Evolutionary conservation across 2,888 invertebrate genomes (phyloP).

Genomic region (Polyploca ridens): DNA sequence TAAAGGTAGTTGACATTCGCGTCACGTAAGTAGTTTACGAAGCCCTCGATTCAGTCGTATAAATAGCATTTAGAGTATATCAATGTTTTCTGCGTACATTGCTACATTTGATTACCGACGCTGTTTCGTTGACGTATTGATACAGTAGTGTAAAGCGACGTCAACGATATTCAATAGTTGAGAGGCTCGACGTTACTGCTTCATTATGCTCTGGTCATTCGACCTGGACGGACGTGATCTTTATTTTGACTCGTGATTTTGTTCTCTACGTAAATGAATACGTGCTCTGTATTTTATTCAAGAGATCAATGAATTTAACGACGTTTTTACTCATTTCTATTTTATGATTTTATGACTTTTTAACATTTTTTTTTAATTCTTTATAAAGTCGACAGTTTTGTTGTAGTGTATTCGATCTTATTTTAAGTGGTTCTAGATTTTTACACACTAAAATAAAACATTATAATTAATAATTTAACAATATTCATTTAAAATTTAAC

Average conservation of each 20-base stretch:
- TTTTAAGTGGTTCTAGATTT: not conserved
- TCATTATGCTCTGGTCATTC: conserved; percentile 38
- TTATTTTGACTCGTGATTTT: conserved; percentile 12
- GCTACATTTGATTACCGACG: conserved; percentile 16
- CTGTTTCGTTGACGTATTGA: not conserved
- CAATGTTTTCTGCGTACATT: conserved; percentile 33
- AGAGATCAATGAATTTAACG: not conserved
- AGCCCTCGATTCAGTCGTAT: conserved; percentile 35
- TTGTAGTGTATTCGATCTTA: too few relatives aligned
- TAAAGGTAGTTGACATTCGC: conserved; percentile 48
- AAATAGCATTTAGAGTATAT: conserved; percentile 28
- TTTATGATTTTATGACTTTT: not conserved
- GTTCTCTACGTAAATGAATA: conserved; percentile 17
- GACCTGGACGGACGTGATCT: conserved; percentile 25
- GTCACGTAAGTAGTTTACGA: conserved; percentile 62
- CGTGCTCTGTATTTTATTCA: conserved; percentile 21
- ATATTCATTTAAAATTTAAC: not conserved
- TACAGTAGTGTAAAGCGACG: not conserved
- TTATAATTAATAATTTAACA: not conserved
- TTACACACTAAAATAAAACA: not conserved
- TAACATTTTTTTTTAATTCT: too few relatives aligned
- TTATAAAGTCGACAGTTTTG: too few relatives aligned
- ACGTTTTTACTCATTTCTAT: not conserved
- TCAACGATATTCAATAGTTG: not conserved
- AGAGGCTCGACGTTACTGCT: conserved; percentile 24